Conservation (phyloP, 2,888 invertebrate species). For the Branchipolynoe longqiensis region DNA sequence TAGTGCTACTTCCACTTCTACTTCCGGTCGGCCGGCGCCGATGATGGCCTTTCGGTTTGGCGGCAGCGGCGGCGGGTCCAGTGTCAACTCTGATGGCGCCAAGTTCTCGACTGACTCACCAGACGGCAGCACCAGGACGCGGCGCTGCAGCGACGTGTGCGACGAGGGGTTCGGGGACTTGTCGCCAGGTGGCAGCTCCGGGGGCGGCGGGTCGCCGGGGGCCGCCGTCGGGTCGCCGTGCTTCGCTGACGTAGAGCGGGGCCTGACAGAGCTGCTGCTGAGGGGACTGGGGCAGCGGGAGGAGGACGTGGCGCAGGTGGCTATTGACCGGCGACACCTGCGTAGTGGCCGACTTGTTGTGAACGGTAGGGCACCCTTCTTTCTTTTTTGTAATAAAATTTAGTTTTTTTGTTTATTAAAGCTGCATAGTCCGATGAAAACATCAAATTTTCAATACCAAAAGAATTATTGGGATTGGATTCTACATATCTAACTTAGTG, state of each 20-base stretch:
- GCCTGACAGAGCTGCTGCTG: background rate
- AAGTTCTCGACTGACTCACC: slow-evolving; percentile 1
- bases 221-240: slow-evolving; percentile 2
- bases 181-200: background rate
- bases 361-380: too few species aligned
- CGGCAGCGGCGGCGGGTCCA: background rate
- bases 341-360: slow-evolving; percentile 7
- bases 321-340: background rate
- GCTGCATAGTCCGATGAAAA: too few species aligned
- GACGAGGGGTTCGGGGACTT: background rate
- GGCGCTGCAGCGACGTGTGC: background rate
- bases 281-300: background rate
- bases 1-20: background rate
- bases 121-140: slow-evolving; percentile 19
- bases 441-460: too few species aligned
- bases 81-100: slow-evolving; percentile 16
- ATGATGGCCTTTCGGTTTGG: background rate
- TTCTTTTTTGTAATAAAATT: too few species aligned
- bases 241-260: background rate
- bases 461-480: too few species aligned
- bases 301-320: background rate
- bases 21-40: background rate
- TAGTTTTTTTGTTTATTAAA: too few species aligned
- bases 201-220: background rate
- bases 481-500: too few species aligned